Conservation (phyloP, 1,140 invertebrate genomes). For the Prorops nasuta region DNA sequence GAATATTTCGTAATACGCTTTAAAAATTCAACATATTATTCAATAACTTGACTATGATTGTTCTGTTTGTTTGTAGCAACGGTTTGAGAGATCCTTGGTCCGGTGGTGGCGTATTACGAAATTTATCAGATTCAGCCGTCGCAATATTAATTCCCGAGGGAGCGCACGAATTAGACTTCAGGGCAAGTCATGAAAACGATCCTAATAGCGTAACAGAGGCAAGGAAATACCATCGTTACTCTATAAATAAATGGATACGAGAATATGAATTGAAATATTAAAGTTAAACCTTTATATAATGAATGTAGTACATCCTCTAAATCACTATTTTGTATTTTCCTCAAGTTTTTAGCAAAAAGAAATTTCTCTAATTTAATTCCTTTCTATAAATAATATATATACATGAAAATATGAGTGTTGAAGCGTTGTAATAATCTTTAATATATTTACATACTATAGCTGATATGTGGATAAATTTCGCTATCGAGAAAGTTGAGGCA, state of each 20-base stretch:
- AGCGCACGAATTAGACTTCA: conserved; percentile 91
- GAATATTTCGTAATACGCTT: neutral
- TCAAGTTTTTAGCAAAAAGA: neutral
- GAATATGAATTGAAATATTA: conserved; percentile 15
- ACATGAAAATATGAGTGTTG: no score
- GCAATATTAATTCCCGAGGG: conserved; percentile 83
- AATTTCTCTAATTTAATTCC: neutral
- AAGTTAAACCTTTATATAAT: conserved; percentile 1
- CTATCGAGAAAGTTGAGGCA: no score
- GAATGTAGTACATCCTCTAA: neutral
- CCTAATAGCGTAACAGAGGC: conserved; percentile 70
- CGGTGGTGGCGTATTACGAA: conserved; percentile 80
- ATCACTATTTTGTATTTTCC: neutral
- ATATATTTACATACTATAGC: neutral
- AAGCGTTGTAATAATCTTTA: no score
- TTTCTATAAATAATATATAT: neutral
- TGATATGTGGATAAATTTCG: neutral
- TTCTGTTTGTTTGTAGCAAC: conserved; percentile 65
- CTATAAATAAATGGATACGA: conserved; percentile 71
- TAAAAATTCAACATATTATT: neutral
- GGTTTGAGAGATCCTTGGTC: conserved; percentile 92
- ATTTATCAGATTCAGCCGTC: conserved; percentile 65
- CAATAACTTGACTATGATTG: neutral
- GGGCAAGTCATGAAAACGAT: conserved; percentile 69
- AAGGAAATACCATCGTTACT: conserved; percentile 65